These are phyloP conservation scores for Alces alces DNA, from an alignment of 2,113 vertebrate species.

Conservation along the genomic window DNA sequence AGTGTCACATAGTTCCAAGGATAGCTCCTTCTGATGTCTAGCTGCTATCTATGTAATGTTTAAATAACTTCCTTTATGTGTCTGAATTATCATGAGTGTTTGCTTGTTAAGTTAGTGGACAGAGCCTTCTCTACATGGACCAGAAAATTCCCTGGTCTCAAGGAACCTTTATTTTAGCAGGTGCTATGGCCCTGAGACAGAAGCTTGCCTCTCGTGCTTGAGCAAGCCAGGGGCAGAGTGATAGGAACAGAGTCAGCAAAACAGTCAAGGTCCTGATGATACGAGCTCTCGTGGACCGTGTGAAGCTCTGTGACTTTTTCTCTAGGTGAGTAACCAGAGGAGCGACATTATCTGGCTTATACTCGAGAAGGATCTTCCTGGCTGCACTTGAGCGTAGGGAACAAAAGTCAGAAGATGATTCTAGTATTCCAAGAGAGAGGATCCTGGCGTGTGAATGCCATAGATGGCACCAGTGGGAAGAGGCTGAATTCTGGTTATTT, in stretches of 20 bases:
- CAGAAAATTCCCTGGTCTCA: background rate
- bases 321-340: background rate
- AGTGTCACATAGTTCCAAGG: accelerated
- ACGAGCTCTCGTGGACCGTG: background rate
- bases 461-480: background rate
- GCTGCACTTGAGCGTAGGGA: background rate
- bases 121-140: background rate
- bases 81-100: background rate
- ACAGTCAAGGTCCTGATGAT: background rate
- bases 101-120: background rate
- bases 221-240: background rate
- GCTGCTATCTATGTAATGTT: background rate
- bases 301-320: background rate
- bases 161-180: background rate
- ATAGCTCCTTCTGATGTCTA: background rate
- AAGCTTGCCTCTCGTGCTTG: background rate
- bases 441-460: background rate
- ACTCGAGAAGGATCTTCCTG: background rate
- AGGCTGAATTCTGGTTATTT: background rate
- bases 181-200: background rate
- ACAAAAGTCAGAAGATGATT: background rate
- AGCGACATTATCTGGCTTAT: accelerated
- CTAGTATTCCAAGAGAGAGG: background rate
- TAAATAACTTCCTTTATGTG: background rate
- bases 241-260: background rate